Evolutionary conservation across 1,140 invertebrate genomes (phyloP).

Genomic region (Drosophila orena): DNA sequence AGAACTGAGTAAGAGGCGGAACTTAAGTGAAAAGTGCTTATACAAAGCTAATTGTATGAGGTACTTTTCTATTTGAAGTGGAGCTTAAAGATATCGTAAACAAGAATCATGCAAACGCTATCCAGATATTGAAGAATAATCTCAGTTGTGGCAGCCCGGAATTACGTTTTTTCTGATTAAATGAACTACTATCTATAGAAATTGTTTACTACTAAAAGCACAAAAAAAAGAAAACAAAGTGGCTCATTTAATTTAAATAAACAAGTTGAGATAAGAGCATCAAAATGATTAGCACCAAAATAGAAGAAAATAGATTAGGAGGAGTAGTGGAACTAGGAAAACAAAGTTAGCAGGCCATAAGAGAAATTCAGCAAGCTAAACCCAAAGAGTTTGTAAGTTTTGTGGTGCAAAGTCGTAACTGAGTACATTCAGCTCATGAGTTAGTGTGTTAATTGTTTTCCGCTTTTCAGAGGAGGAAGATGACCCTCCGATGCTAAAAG

Average conservation of each 20-base stretch:
- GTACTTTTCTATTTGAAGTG: not conserved
- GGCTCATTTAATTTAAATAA: not conserved
- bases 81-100: not conserved
- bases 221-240: no score
- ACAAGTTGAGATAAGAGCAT: not conserved
- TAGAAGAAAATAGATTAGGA: not conserved
- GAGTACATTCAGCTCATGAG: constrained; percentile 40
- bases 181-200: no score
- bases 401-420: constrained; percentile 31
- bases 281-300: not conserved
- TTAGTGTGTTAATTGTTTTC: constrained; percentile 61
- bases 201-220: no score
- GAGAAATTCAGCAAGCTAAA: constrained; percentile 16
- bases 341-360: constrained; percentile 23
- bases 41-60: constrained; percentile 18
- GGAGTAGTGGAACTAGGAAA: not conserved
- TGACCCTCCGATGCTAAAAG: constrained; percentile 1
- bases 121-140: no score
- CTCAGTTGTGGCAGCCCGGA: no score
- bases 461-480: not conserved
- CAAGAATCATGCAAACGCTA: no score
- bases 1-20: constrained; percentile 13
- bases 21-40: constrained; percentile 9
- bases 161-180: no score
- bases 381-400: constrained; percentile 40